Base-by-base conservation (phyloP, 2,113 vertebrate species). In the Eulemur rufifrons region DNA sequence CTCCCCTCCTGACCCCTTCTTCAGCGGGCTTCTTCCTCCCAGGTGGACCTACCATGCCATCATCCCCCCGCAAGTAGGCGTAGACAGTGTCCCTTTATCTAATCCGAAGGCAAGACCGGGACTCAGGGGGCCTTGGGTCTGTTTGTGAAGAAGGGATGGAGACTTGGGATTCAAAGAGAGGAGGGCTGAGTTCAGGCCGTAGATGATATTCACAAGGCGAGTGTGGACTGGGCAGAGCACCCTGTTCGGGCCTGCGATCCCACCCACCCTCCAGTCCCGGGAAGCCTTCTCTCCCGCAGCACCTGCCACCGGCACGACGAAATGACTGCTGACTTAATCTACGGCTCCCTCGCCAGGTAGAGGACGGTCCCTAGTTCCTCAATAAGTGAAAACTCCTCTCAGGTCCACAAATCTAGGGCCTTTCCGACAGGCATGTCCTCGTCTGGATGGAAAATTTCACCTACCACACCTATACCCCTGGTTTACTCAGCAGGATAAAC, bases 401-500 rank as follows among this genome's bases (percentile, higher is more conserved):
- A 5, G 85, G 13, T 21, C 81, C 89, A 54, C 81, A 37, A 3
- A 74, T 10, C 59, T 21, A n/a, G 63, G 50, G 8, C 17, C 47
- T 61, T 87, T 82, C 45, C 32, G 27, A 50, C 71, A 64, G 34
- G 39, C 42, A 47, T 21, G 42, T 27, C 52, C 80, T 76, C 20
- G 0, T 74, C 5, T 12, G 56, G 59, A 50, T 73, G 95, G 96
- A 96, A 97, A 97, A 61, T 84, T 87, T 90, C 94, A n/a, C 29
- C 63, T 8, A n/a, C 91, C 82, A 77, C 11, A 7, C 45, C 80
- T 66, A 29, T 32, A 42, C 37, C 50, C 14, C 18, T 45, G 74
- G 37, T 90, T 88, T 59, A 69, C 15, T 59, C 80, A 52, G 63
- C 29, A 76, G 80, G 85, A 85, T 73, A 90, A 95, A 97, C 37